phyloP scores from a whole-genome alignment of 2,113 vertebrate genomes.

The Caranx melampygus region DNA sequence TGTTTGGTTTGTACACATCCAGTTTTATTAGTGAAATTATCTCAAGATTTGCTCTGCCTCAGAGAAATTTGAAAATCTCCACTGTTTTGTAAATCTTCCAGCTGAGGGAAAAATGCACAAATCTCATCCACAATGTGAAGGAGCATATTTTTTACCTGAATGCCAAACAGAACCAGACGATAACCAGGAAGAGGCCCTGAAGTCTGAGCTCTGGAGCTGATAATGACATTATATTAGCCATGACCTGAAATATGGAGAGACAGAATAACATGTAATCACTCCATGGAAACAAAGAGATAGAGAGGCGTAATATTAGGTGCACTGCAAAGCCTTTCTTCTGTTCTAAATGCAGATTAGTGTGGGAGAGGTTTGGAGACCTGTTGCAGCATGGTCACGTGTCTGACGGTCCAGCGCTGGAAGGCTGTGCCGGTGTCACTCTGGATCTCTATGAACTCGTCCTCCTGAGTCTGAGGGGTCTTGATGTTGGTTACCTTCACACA shows the following conservation, averaged over 20 bases:
- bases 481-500: slow-evolving; percentile 90
- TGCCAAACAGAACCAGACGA: slow-evolving; percentile 97
- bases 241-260: slow-evolving; percentile 83
- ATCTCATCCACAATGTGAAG: not conserved
- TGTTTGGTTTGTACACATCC: not conserved
- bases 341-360: not conserved
- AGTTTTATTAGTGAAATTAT: not conserved
- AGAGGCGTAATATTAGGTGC: not conserved
- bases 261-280: not conserved
- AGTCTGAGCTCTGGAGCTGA: slow-evolving; percentile 90
- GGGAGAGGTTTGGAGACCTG: slow-evolving; percentile 83
- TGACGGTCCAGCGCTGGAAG: slow-evolving; percentile 95
- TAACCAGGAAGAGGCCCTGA: slow-evolving; percentile 92
- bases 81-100: not conserved
- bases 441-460: slow-evolving; percentile 99
- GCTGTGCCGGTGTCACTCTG: slow-evolving; percentile 97
- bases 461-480: slow-evolving; percentile 92
- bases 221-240: slow-evolving; percentile 92
- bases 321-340: not conserved
- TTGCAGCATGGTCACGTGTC: slow-evolving; percentile 90
- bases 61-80: not conserved
- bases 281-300: not conserved
- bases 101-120: rapidly evolving
- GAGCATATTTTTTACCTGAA: slow-evolving; percentile 87
- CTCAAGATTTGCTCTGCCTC: not conserved